phyloP scores from a whole-genome alignment of 2,113 vertebrate species.

The Emydocephalus ijimae region DNA sequence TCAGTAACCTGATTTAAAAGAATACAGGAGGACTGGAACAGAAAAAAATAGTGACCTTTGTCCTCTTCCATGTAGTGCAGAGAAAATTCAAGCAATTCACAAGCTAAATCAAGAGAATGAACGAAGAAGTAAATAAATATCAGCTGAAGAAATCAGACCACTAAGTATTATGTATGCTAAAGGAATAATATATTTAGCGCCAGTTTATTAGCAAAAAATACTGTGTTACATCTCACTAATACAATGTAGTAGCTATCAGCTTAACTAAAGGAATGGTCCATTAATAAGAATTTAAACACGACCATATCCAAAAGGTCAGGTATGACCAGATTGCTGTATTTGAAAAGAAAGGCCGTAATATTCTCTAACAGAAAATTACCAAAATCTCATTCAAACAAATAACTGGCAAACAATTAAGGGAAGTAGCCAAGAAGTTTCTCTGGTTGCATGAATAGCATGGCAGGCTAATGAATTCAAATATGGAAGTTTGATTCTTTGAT shows the following conservation, averaged over 20 bases:
- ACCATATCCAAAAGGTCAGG: neutral
- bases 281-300: slow-evolving; percentile 2
- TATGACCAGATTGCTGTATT: neutral
- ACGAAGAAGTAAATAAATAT: neutral
- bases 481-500: slow-evolving; percentile 29
- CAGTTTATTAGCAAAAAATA: slow-evolving; percentile 43
- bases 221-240: neutral
- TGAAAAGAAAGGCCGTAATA: slow-evolving; percentile 14
- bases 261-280: slow-evolving; percentile 8
- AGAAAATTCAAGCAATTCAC: neutral
- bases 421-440: neutral
- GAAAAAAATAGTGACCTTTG: neutral
- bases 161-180: slow-evolving; percentile 6
- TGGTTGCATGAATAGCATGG: neutral
- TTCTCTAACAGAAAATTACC: slow-evolving; percentile 2
- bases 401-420: neutral
- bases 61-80: neutral
- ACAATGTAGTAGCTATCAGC: slow-evolving; percentile 29
- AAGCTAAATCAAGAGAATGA: slow-evolving; percentile 7
- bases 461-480: slow-evolving; percentile 39
- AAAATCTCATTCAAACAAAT: slow-evolving; percentile 38
- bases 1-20: neutral
- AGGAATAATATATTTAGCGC: slow-evolving; percentile 37
- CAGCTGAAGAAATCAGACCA: neutral
- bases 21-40: neutral